A percentile compares a stretch with the other conserved stretches of the same genome.
Evolutionary conservation across 1,140 invertebrate species (phyloP).

Genomic region (Aphelenchoides fujianensis): DNA sequence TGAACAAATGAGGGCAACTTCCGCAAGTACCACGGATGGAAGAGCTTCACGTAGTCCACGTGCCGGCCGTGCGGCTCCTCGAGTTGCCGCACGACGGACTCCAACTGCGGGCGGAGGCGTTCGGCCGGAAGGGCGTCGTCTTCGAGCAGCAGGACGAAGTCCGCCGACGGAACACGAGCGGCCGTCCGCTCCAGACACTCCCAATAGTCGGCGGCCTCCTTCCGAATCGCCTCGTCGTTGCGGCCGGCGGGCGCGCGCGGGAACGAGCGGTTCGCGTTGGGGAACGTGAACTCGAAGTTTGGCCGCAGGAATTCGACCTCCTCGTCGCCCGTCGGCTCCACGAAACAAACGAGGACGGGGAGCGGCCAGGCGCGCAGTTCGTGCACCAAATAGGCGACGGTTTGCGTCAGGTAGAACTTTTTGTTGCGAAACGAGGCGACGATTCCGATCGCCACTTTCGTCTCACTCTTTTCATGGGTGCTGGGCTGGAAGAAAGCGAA

Average conservation of each 20-base stretch:
- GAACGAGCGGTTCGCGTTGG: neutral
- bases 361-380: neutral
- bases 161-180: neutral
- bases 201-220: neutral
- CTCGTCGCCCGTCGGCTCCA: neutral
- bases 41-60: constrained; percentile 26
- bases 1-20: constrained; percentile 16
- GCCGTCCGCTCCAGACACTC: neutral
- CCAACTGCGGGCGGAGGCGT: neutral
- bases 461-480: too few relatives aligned
- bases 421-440: neutral
- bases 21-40: constrained; percentile 22
- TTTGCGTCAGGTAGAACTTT: neutral
- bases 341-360: neutral
- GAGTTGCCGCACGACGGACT: constrained; percentile 16
- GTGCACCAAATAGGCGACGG: neutral
- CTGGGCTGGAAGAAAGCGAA: too few relatives aligned
- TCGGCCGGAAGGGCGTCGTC: constrained; percentile 15
- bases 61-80: neutral
- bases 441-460: neutral
- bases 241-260: neutral
- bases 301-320: neutral
- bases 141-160: constrained; percentile 20
- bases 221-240: neutral
- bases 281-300: neutral